phyloP scores from a whole-genome alignment of 2,888 invertebrate genomes.

The Uloborus plumipes region DNA sequence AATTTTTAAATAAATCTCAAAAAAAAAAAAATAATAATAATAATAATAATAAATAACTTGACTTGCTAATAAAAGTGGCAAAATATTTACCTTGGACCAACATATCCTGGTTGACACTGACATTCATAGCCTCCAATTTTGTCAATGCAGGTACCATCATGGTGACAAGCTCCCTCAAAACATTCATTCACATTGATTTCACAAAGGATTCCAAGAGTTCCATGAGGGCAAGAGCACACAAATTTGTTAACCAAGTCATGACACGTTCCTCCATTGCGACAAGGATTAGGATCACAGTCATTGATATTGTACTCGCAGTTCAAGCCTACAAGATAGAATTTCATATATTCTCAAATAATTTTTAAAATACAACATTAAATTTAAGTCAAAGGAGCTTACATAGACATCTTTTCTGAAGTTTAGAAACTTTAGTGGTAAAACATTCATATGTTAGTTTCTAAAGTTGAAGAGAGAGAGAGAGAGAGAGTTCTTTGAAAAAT shows the following conservation, averaged over 20 bases:
- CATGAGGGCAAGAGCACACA: slow-evolving; percentile 90
- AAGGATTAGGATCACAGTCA: slow-evolving; percentile 95
- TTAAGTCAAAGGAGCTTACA: neutral
- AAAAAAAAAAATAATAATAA: too few relatives aligned
- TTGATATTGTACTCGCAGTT: slow-evolving; percentile 97
- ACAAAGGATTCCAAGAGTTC: slow-evolving; percentile 94
- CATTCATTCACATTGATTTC: slow-evolving; percentile 94
- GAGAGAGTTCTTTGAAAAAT: too few relatives aligned
- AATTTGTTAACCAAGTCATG: slow-evolving; percentile 95
- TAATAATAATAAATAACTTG: too few relatives aligned
- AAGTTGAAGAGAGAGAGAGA: too few relatives aligned
- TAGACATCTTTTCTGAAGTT: too few relatives aligned
- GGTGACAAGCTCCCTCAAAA: slow-evolving; percentile 79
- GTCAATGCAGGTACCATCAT: slow-evolving; percentile 77
- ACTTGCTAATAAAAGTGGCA: neutral
- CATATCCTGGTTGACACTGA: slow-evolving; percentile 76
- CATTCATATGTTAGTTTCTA: too few relatives aligned
- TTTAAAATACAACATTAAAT: neutral
- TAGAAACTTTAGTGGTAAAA: neutral
- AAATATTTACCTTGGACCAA: slow-evolving; percentile 79
- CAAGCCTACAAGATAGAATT: slow-evolving; percentile 79
- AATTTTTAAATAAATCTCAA: neutral
- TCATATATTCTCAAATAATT: neutral
- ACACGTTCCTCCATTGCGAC: slow-evolving; percentile 93
- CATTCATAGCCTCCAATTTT: slow-evolving; percentile 92